Evolutionary conservation across 2,113 vertebrate genomes (phyloP), one percentile per base, ranked within the genome.

Genomic region (Empidonax alnorum): DNA sequence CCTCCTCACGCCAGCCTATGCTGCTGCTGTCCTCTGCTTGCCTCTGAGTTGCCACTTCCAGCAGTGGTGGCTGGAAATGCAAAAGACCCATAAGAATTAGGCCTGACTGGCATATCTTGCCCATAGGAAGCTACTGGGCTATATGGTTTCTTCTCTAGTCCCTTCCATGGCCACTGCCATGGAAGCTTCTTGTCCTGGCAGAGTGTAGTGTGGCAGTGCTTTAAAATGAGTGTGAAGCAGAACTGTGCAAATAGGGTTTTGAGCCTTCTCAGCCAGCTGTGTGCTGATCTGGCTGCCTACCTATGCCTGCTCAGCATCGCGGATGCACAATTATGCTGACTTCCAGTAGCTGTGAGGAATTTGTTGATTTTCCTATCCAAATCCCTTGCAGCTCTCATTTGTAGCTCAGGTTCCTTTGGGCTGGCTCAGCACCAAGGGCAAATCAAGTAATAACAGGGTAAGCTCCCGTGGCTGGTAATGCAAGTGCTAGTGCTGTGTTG

Each of bases 71-170:
- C 39, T 84, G 56, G 63, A 52, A 71, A 49, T 14, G 21, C 16
- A 39, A 71, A 53, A 44, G 14, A 21, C 20, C 18, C 7, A 0
- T 17, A 35, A 25, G 12, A 50, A 22, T 9, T 13, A 50, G 17
- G 22, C 0, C 0, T 16, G 14, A 17, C 27, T 53, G 46, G 13
- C n/a, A 61, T 7, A 55, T 6, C 31, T 80, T 2, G 3, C 27
- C 12, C 12, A 13, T 52, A 66, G 35, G 63, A 66, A 86, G n/a
- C 7, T n/a, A 31, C 31, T 28, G 49, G 31, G 27, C 6, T 44
- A 3, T 25, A 12, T 5, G 31, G 27, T 37, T 85, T 79, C 28
- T 47, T 65, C 44, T 33, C 44, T 35, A 11, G 20, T 47, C 23
- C 22, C 19, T 83, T 81, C 24, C 27, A 12, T 25, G 39, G 55